Percentiles rank a stretch among this genome's conserved stretches.
phyloP scores from a whole-genome alignment of 2,113 vertebrate genomes.

The Laterallus jamaicensis region DNA sequence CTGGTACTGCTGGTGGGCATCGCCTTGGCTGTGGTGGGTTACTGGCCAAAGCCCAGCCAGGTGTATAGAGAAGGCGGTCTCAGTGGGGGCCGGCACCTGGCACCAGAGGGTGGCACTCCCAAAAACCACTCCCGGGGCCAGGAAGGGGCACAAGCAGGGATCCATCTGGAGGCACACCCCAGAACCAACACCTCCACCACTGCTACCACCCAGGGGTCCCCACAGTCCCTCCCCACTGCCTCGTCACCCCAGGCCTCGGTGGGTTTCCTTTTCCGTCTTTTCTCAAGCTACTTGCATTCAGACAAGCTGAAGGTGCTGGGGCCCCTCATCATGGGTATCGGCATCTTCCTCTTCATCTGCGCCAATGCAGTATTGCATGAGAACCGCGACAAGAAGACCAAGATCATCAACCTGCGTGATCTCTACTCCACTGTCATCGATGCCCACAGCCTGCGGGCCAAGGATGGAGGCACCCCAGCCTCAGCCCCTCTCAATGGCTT shows the following conservation, averaged over 20 bases:
- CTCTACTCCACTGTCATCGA: conserved; percentile 99
- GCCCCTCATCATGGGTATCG: conserved; percentile 95
- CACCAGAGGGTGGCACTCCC: background rate
- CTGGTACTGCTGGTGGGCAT: conserved; percentile 89
- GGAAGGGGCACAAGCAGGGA: background rate
- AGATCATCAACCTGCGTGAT: conserved; percentile 94
- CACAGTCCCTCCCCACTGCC: background rate
- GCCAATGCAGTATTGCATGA: conserved; percentile 95
- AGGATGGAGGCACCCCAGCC: conserved; percentile 71
- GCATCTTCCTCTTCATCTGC: conserved; percentile 97
- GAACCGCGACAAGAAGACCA: conserved; percentile 94
- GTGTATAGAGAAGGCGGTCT: conserved; percentile 71
- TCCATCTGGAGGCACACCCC: background rate
- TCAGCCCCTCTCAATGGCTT: conserved; percentile 86
- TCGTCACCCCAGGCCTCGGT: conserved; percentile 12
- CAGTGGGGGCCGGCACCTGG: conserved; percentile 3
- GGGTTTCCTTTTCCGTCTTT: conserved; percentile 81
- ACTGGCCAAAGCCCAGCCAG: conserved; percentile 87
- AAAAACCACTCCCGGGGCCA: conserved; percentile 40
- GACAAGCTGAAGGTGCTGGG: conserved; percentile 94
- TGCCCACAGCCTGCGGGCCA: conserved; percentile 89
- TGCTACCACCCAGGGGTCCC: background rate
- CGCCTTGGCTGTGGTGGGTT: conserved; percentile 90
- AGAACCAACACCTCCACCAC: conserved; percentile 44
- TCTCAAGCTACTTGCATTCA: conserved; percentile 89